These are phyloP conservation scores for Poecile atricapillus DNA, from an alignment of 2,113 vertebrate species.

Conservation along the genomic window DNA sequence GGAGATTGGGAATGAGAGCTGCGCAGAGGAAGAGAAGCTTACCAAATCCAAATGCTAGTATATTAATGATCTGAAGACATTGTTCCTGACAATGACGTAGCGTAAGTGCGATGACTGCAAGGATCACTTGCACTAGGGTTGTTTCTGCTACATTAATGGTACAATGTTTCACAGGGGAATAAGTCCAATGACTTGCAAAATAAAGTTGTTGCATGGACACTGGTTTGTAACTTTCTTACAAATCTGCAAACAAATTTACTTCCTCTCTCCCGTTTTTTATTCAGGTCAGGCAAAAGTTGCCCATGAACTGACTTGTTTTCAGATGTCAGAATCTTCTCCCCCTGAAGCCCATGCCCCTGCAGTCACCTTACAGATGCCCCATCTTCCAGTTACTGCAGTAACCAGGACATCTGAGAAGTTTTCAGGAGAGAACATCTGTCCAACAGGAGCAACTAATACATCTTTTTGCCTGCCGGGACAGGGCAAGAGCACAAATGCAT, in stretches of 20 bases:
- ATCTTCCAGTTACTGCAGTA: slow-evolving; percentile 80
- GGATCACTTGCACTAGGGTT: background rate
- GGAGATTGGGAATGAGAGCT: background rate
- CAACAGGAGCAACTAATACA: slow-evolving; percentile 60
- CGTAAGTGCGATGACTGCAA: background rate
- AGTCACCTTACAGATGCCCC: slow-evolving; percentile 79
- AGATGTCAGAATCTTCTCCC: background rate
- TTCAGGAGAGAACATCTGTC: slow-evolving; percentile 58
- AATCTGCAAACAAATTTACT: background rate
- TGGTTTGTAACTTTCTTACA: background rate
- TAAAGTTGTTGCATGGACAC: background rate
- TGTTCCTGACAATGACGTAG: background rate
- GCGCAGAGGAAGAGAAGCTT: background rate
- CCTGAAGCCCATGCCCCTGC: slow-evolving; percentile 77
- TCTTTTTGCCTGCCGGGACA: slow-evolving; percentile 44
- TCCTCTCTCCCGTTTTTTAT: background rate
- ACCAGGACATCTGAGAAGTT: slow-evolving; percentile 77
- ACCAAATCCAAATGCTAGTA: background rate
- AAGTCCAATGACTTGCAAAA: background rate
- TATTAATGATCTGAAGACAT: background rate
- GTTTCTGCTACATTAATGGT: background rate
- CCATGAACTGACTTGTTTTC: background rate
- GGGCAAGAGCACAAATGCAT: slow-evolving; percentile 54
- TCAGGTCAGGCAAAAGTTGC: slow-evolving; percentile 1
- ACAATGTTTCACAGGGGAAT: background rate